Percentiles rank a stretch among this genome's conserved stretches.
Conservation (phyloP, 2,888 invertebrate genomes). For the Diaperis boleti region DNA sequence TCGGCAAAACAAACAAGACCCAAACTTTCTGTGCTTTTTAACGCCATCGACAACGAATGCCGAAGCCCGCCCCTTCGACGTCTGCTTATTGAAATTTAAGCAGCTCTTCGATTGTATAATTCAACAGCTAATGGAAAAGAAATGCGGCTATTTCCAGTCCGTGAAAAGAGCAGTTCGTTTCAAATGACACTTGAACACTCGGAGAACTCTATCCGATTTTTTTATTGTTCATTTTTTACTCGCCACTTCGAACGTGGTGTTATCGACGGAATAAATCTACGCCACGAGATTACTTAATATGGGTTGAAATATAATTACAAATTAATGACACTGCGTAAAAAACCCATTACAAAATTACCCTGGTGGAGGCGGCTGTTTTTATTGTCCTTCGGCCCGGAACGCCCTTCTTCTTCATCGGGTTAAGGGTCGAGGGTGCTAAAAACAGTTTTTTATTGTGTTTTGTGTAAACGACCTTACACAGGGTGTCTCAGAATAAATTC, state of each 20-base stretch:
- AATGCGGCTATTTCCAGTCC: slow-evolving; percentile 38
- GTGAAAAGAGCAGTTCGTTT: slow-evolving; percentile 30
- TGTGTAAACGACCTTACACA: no score
- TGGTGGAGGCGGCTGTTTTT: not conserved
- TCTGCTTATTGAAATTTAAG: slow-evolving; percentile 54
- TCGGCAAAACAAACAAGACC: no score
- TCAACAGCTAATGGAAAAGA: slow-evolving; percentile 48
- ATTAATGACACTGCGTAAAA: slow-evolving; percentile 9
- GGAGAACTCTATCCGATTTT: not conserved
- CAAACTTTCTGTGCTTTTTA: slow-evolving; percentile 2
- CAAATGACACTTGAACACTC: slow-evolving; percentile 30
- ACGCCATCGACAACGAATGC: not conserved
- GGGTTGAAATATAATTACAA: slow-evolving; percentile 9
- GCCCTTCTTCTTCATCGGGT: no score
- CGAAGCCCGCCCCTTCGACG: slow-evolving; percentile 15
- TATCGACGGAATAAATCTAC: not conserved
- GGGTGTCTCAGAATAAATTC: no score
- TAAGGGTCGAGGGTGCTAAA: not conserved
- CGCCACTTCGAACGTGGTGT: not conserved
- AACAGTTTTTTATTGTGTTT: not conserved
- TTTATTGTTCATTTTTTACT: slow-evolving; percentile 12
- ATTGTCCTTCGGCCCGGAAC: no score
- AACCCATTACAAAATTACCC: slow-evolving; percentile 11
- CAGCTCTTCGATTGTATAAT: slow-evolving; percentile 56
- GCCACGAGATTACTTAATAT: not conserved